Evolutionary conservation across 2,888 invertebrate species (phyloP), one percentile per base, ranked within the genome.

Genomic region (Onchidella celtica): DNA sequence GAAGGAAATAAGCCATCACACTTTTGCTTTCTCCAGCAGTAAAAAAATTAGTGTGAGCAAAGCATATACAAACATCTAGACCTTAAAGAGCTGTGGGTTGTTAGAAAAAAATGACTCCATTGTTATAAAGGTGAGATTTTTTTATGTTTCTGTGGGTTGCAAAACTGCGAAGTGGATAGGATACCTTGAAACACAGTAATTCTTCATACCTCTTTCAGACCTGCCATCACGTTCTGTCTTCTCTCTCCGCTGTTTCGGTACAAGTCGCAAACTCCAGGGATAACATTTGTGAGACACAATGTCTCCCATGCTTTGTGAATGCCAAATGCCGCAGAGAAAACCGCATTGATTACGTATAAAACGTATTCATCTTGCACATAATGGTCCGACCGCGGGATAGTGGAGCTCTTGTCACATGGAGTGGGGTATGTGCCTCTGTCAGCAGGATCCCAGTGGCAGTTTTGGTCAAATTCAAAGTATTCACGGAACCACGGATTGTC

Each of bases 401-500:
- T 89, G 29, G 85, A 81, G n/a, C 59, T 75, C 24, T 3, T 65
- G 73, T 59, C 83, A 57, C 84, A 84, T 0, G 24, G 29, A 3
- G 4, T 29, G 11, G 55, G 3, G 21, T 47, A 21, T 9, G 38
- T 17, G 29, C 36, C 59, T 21, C 29, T 1, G 4, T 36, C n/a
- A 4, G 72, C 21, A n/a, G n/a, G n/a, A 29, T 74, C 78, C 69
- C 80, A 80, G 17, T 27, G 34, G 34, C 74, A 40, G 80, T 74
- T 47, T 87, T 89, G n/a, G 66, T 40, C 1, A 36, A 90, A 83
- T 83, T 93, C 90, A 90, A 93, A 94, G 84, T 92, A 93, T n/a
- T 94, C 93, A n/a, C 88, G 83, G 87, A 94, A 94, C 94, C 94
- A 94, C 1, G 93, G 93, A 83, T 94, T 93, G 17, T 87, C 83